These are phyloP conservation scores for Hepsetus odoe DNA, from an alignment of 2,113 vertebrate genomes.

Conservation along the genomic window DNA sequence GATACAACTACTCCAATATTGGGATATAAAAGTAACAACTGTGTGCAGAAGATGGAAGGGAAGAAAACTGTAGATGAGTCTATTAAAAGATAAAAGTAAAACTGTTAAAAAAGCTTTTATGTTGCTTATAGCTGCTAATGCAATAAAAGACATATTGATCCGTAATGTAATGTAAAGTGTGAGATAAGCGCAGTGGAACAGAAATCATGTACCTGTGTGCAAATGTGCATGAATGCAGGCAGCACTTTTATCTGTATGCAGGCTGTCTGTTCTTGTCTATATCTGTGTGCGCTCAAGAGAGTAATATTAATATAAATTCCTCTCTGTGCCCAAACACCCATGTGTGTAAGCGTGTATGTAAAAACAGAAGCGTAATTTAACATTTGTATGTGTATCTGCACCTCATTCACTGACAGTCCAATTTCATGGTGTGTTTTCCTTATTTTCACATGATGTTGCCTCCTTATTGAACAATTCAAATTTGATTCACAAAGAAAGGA, in stretches of 20 bases:
- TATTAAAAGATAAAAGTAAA: neutral
- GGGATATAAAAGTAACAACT: neutral
- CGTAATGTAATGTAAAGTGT: neutral
- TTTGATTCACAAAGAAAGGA: constrained; percentile 72
- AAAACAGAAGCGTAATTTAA: constrained; percentile 62
- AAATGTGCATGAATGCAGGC: neutral
- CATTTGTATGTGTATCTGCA: constrained; percentile 72
- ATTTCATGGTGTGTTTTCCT: constrained; percentile 78
- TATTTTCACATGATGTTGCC: constrained; percentile 74
- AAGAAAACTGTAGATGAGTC: too few relatives aligned
- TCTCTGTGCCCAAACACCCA: constrained; percentile 19
- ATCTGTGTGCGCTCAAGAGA: neutral
- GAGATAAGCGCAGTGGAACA: neutral
- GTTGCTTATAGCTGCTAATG: neutral
- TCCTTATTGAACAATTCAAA: constrained; percentile 75
- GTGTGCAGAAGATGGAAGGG: too few relatives aligned
- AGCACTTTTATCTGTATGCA: neutral
- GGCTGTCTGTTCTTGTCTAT: neutral
- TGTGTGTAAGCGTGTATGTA: neutral
- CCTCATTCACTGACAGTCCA: constrained; percentile 69
- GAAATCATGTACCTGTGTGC: neutral
- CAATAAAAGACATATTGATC: neutral
- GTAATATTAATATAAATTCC: constrained; percentile 37
- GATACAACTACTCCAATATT: too few relatives aligned
- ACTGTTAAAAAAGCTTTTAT: neutral